A percentile compares a stretch with the other conserved stretches of the same genome.
phyloP scores from a whole-genome alignment of 2,113 vertebrate genomes.

The Fukomys damarensis region DNA sequence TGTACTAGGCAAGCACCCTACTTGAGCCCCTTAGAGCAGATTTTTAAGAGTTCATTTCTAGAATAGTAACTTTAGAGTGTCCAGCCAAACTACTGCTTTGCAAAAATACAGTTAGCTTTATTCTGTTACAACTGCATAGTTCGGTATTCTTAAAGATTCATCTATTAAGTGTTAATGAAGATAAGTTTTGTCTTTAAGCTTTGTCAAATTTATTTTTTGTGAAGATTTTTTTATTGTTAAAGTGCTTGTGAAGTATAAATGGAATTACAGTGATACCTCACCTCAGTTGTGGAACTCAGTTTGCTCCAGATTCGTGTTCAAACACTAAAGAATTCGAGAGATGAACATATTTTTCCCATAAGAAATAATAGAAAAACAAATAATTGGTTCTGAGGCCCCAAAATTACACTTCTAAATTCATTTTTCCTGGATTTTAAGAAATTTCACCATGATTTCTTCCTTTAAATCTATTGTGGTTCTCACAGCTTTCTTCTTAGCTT shows the following conservation, averaged over 20 bases:
- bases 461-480: not conserved
- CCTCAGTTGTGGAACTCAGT: not conserved
- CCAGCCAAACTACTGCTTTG: not conserved
- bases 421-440: not conserved
- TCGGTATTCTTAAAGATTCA: conserved; percentile 37
- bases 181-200: not conserved
- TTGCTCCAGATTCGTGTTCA: not conserved
- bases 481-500: not conserved
- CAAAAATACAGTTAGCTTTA: not conserved
- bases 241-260: not conserved
- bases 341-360: not conserved
- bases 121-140: not conserved
- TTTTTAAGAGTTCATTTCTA: not conserved
- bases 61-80: conserved; percentile 13
- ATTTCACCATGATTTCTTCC: not conserved
- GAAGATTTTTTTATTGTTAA: not conserved
- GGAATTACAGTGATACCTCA: not conserved
- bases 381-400: not conserved
- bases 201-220: conserved; percentile 6
- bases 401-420: not conserved
- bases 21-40: not conserved
- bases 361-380: not conserved
- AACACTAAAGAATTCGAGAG: not conserved
- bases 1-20: not conserved
- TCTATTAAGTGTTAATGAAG: not conserved